Conservation (phyloP, 2,888 invertebrate species). For the Aspidiotus destructor region DNA sequence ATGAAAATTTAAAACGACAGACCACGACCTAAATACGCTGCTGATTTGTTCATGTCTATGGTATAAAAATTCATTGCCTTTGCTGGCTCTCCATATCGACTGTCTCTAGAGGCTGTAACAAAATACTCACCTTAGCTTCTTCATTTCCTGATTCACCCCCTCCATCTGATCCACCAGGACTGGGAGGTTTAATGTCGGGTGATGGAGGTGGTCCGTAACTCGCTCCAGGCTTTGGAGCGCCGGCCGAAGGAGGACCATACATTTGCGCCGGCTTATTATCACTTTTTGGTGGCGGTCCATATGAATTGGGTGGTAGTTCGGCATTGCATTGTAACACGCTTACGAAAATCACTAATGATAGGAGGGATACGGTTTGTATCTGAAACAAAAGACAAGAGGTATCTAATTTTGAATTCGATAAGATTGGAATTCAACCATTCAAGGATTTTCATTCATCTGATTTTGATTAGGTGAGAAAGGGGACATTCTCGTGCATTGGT, state of each 20-base stretch:
- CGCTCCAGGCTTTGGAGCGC: slow-evolving; percentile 32
- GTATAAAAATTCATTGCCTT: no score
- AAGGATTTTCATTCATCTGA: no score
- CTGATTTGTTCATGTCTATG: no score
- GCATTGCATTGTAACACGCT: slow-evolving; percentile 20
- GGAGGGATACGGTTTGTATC: slow-evolving; percentile 8
- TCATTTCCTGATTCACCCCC: slow-evolving; percentile 17
- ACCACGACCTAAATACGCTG: no score
- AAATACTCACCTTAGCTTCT: slow-evolving; percentile 21
- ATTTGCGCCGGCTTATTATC: slow-evolving; percentile 10
- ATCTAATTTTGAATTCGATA: not conserved
- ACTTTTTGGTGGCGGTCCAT: slow-evolving; percentile 19
- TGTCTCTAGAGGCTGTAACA: no score
- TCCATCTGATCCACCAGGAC: not conserved
- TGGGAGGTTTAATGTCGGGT: slow-evolving; percentile 5
- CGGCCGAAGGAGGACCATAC: slow-evolving; percentile 10
- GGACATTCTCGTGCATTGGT: no score
- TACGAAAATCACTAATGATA: slow-evolving; percentile 3
- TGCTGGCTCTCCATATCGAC: no score
- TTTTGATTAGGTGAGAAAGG: no score
- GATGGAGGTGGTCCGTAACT: slow-evolving; percentile 11
- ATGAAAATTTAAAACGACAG: no score
- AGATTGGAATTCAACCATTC: no score
- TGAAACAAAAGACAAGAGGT: slow-evolving; percentile 11
- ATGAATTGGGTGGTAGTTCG: slow-evolving; percentile 22